Conservation (phyloP, 2,888 invertebrate genomes). For the Poecilus cupreus region DNA sequence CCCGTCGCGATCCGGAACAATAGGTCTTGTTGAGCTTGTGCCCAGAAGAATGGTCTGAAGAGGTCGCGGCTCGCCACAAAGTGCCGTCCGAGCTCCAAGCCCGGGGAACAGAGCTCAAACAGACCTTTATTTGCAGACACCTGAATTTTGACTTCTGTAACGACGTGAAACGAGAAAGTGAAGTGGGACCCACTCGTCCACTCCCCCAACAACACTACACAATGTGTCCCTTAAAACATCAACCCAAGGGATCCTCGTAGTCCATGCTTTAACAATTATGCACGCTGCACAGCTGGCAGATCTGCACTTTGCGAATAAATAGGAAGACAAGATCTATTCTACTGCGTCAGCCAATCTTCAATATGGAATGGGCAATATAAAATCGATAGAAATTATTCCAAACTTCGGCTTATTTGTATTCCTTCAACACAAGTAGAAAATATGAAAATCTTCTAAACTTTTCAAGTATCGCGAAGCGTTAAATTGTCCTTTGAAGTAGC, state of each 20-base stretch:
- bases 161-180: conserved; percentile 38
- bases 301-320: not conserved
- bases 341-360: too few relatives aligned
- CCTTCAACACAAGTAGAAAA: too few relatives aligned
- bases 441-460: too few relatives aligned
- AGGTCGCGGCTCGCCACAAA: conserved; percentile 28
- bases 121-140: conserved; percentile 43
- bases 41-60: conserved; percentile 25
- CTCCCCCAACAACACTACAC: not conserved
- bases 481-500: too few relatives aligned
- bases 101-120: not conserved
- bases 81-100: not conserved
- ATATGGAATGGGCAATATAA: too few relatives aligned
- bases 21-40: conserved; percentile 39
- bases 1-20: conserved; percentile 30
- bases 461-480: too few relatives aligned
- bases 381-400: too few relatives aligned
- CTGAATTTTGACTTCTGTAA: conserved; percentile 52
- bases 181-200: not conserved
- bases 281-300: not conserved
- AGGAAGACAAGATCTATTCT: too few relatives aligned
- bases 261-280: not conserved
- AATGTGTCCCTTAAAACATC: conserved; percentile 4
- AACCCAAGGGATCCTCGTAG: not conserved
- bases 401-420: too few relatives aligned